Conservation (phyloP, 2,113 vertebrate species). For the Nothocercus julius region DNA sequence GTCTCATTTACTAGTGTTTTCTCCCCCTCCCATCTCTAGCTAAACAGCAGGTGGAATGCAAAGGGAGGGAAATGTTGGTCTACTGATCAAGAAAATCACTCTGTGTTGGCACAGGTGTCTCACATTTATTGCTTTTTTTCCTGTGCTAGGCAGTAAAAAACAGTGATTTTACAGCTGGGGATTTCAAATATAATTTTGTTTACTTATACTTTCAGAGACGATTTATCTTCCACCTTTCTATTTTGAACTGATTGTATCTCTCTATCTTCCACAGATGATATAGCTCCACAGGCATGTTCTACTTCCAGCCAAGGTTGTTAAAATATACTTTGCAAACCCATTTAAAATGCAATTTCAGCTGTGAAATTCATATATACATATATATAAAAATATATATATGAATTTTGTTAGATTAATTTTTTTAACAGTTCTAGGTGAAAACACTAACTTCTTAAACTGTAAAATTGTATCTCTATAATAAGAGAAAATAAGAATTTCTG, state of each 20-base stretch:
- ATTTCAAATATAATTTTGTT: constrained; percentile 25
- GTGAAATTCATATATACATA: not conserved
- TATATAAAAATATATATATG: not conserved
- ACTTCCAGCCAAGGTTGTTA: not conserved
- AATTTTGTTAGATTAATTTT: not conserved
- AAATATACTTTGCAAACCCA: not conserved
- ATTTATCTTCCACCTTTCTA: constrained; percentile 8
- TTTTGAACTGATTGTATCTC: not conserved
- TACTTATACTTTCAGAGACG: not conserved
- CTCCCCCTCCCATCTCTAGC: not conserved
- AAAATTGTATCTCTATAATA: not conserved
- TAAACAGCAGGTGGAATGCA: not conserved
- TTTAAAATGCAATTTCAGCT: not conserved
- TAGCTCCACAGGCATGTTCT: not conserved
- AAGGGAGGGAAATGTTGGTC: not conserved
- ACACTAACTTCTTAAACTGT: not conserved
- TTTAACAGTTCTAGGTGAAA: not conserved
- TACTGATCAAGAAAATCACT: constrained; percentile 15
- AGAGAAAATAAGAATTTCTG: not conserved
- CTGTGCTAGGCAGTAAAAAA: not conserved
- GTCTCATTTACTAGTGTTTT: not conserved
- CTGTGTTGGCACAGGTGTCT: not conserved
- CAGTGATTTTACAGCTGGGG: not conserved
- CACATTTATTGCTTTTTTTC: not conserved
- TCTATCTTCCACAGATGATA: not conserved